A percentile compares a stretch with the other conserved stretches of the same genome.
These are phyloP conservation scores for Sebastiscus albofasciatus DNA, from an alignment of 2,797 vertebrate species.

Conservation along the genomic window DNA sequence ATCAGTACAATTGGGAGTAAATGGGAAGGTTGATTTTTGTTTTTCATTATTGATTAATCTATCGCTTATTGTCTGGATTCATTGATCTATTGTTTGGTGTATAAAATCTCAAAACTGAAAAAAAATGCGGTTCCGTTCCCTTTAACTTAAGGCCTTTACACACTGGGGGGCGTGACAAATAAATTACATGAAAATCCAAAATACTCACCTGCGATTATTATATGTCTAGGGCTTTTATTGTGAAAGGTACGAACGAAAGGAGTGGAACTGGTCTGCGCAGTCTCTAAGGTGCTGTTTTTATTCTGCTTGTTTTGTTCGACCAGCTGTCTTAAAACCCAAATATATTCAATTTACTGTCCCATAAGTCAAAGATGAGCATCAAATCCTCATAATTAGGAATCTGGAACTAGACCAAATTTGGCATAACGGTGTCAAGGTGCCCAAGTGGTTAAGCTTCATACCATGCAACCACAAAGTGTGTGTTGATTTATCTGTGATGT, in stretches of 20 bases:
- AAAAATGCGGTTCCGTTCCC: neutral
- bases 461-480: neutral
- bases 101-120: neutral
- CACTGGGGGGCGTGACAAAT: too few relatives aligned
- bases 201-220: too few relatives aligned
- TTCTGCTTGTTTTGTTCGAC: neutral
- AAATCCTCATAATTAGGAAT: neutral
- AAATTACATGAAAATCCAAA: too few relatives aligned
- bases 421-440: neutral
- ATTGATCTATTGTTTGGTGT: neutral
- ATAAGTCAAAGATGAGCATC: neutral
- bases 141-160: neutral
- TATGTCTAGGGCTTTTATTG: too few relatives aligned
- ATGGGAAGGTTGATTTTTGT: neutral
- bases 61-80: neutral
- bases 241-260: too few relatives aligned
- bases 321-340: neutral
- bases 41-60: neutral
- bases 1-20: neutral
- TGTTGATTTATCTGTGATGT: slow-evolving; percentile 15
- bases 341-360: neutral
- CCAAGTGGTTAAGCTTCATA: neutral
- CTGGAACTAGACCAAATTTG: neutral
- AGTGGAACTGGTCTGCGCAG: too few relatives aligned
- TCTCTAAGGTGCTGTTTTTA: accelerated